These are phyloP conservation scores for Molothrus ater DNA, from an alignment of 2,797 vertebrate species.

Conservation along the genomic window DNA sequence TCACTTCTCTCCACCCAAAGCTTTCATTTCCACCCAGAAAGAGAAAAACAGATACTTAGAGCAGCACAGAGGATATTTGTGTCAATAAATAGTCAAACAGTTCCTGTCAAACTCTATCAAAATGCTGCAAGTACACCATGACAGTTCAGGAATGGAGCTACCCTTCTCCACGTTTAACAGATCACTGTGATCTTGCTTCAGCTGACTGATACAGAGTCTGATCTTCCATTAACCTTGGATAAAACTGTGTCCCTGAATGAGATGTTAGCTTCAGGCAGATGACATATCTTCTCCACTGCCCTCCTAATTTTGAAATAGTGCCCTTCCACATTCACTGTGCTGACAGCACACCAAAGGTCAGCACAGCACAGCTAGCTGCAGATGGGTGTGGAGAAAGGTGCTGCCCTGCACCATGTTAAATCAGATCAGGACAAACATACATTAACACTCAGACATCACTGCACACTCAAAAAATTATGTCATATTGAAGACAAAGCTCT, in stretches of 20 bases:
- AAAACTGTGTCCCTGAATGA: not conserved
- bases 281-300: not conserved
- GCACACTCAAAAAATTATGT: not conserved
- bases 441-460: not conserved
- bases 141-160: not conserved
- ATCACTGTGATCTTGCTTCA: not conserved
- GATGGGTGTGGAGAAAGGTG: not conserved
- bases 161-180: not conserved
- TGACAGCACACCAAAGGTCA: not conserved
- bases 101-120: not conserved
- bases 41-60: not conserved
- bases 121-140: not conserved
- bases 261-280: not conserved
- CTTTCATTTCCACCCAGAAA: not conserved
- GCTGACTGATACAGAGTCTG: not conserved
- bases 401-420: not conserved
- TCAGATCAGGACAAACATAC: not conserved
- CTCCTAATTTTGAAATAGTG: not conserved
- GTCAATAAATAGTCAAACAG: not conserved
- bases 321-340: not conserved
- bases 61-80: not conserved
- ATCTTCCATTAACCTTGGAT: conserved; percentile 12
- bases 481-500: not conserved
- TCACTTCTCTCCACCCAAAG: not conserved
- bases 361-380: not conserved